Base-by-base conservation (phyloP, 2,113 vertebrate species). In the Polypterus senegalus region DNA sequence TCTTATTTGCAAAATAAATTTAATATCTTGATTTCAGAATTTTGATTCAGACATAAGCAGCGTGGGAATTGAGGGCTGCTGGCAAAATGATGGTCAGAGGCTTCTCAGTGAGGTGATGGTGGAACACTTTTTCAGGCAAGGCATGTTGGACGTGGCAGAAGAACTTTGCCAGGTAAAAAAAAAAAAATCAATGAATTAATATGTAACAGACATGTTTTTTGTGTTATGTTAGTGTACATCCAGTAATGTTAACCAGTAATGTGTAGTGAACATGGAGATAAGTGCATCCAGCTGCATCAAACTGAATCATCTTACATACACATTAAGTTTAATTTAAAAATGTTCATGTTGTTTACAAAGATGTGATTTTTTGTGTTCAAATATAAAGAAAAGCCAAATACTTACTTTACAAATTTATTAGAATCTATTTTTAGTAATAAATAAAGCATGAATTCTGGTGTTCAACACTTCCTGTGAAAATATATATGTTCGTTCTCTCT, bases 101-200 rank as follows among this genome's bases (percentile, higher is more conserved):
- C 85, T 89, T 67, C 88, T 91, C 75, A 91, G 84, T 0, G 86
- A 90, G 66, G 89, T 91, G 67, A 89, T 91, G 88, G 89, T 90
- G 66, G 89, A 91, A 59, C 89, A 91, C 70, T 89, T 91, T 74
- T 90, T 91, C 67, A 65, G 88, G 49, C 88, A 91, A 70, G 89
- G 89, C 2, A 89, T 91, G 86, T 67, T 91, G 74, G 88, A 91
- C 55, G 89, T 91, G 1, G 89, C 88, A 0, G 89, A 91, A 72
- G 87, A 90, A 0, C 86, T 91, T 56, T 90, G 89, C 70, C 89
- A 91, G 89, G 89, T 90, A 80, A 75, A 0, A 0, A 59, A 80
- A 75, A 0, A 0, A 59, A 44, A 59, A 7, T 3, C 52, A 56
- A 7, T 9, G 4, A 9, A 9, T 5, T 47, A 47, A 11, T 47